These are phyloP conservation scores for Psophia crepitans DNA, from an alignment of 2,113 vertebrate genomes.

Conservation along the genomic window DNA sequence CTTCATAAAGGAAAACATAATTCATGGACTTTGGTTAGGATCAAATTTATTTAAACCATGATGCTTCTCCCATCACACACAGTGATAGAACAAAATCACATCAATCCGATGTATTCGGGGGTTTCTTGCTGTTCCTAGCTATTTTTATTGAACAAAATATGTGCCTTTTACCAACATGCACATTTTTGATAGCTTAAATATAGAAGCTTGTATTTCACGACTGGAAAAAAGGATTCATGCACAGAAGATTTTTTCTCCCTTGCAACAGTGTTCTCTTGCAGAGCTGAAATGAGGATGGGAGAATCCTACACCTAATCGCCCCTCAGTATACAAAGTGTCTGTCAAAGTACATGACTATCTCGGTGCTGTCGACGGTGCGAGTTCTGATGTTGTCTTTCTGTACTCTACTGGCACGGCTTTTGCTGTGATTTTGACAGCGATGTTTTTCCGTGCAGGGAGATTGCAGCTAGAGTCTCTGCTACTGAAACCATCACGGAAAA, in stretches of 20 bases:
- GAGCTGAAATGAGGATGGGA: neutral
- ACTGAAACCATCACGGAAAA: slow-evolving; percentile 5
- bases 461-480: slow-evolving; percentile 5
- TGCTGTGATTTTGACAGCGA: neutral
- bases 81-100: too few relatives aligned
- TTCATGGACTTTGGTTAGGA: too few relatives aligned
- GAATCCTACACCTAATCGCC: neutral
- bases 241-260: neutral
- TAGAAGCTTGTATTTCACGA: neutral
- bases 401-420: neutral
- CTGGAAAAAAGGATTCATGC: neutral
- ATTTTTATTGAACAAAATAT: neutral
- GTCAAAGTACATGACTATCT: neutral
- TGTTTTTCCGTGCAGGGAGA: slow-evolving; percentile 10
- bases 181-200: neutral
- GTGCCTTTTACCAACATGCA: neutral
- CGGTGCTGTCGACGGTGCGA: neutral
- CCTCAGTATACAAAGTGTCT: neutral
- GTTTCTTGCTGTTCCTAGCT: neutral
- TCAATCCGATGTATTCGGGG: too few relatives aligned
- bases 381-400: neutral
- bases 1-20: too few relatives aligned
- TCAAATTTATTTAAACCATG: too few relatives aligned
- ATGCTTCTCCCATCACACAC: too few relatives aligned
- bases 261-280: neutral